Percentiles rank a stretch among this genome's conserved stretches.
These are phyloP conservation scores for Osmoderma eremita DNA, from an alignment of 2,888 invertebrate species.

Conservation along the genomic window DNA sequence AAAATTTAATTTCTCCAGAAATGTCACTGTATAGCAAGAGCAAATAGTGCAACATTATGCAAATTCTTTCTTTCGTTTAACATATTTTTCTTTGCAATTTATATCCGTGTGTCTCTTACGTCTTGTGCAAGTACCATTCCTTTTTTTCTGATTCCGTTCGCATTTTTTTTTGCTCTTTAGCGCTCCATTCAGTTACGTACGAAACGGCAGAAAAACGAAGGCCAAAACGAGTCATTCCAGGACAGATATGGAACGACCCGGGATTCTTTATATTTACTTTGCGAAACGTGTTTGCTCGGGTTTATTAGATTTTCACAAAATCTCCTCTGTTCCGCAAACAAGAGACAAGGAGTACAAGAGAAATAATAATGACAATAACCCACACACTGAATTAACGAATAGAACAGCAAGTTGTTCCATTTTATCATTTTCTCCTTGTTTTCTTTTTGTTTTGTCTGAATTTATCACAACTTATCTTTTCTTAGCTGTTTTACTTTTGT, in stretches of 20 bases:
- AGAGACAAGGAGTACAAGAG: background rate
- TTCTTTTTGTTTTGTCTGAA: background rate
- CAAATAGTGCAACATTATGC: constrained; percentile 35
- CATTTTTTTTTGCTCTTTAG: constrained; percentile 19
- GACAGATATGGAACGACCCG: constrained; percentile 24
- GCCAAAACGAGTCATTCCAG: constrained; percentile 4
- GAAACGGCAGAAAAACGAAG: constrained; percentile 1
- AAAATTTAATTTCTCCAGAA: constrained; percentile 34
- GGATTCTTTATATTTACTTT: constrained; percentile 36
- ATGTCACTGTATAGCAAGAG: constrained; percentile 26
- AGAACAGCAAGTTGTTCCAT: background rate
- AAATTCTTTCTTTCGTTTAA: constrained; percentile 33
- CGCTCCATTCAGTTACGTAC: constrained; percentile 18
- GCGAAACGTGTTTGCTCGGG: constrained; percentile 38
- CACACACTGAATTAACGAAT: constrained; percentile 11
- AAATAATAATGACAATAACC: constrained; percentile 30
- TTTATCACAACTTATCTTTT: background rate
- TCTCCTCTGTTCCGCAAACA: constrained; percentile 29
- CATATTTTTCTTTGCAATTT: constrained; percentile 36
- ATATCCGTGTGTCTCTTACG: constrained; percentile 22
- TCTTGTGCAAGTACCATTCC: constrained; percentile 25
- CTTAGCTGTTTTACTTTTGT: background rate
- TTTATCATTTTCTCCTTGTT: constrained; percentile 1
- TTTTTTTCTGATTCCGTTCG: constrained; percentile 20
- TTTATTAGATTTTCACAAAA: constrained; percentile 42